phyloP scores from a whole-genome alignment of 2,113 vertebrate genomes.

The Urocynchramus pylzowi region DNA sequence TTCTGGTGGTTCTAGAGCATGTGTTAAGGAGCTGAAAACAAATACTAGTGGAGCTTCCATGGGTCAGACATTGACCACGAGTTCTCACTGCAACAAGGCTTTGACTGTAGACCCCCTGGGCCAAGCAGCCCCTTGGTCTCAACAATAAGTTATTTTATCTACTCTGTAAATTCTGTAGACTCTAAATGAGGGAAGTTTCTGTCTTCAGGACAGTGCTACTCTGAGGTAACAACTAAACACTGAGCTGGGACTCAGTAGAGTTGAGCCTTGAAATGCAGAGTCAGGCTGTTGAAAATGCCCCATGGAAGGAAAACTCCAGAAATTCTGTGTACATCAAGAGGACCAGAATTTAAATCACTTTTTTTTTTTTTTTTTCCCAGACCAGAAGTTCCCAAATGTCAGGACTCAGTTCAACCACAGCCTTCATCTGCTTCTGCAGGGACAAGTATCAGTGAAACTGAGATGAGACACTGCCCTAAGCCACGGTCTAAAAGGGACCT shows the following conservation, averaged over 20 bases:
- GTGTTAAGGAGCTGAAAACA: background rate
- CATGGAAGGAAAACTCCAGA: background rate
- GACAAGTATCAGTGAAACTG: background rate
- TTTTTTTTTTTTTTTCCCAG: background rate
- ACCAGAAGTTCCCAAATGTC: background rate
- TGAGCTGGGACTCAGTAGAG: background rate
- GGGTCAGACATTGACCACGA: background rate
- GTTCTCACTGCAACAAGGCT: background rate
- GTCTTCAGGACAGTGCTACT: background rate
- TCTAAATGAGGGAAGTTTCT: background rate
- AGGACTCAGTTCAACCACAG: background rate
- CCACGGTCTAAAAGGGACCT: background rate
- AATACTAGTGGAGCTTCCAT: background rate
- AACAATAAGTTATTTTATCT: background rate
- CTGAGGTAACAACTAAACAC: background rate
- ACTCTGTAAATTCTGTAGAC: background rate
- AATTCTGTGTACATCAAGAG: background rate
- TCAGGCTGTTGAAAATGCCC: background rate
- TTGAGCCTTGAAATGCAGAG: background rate
- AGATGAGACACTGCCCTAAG: background rate
- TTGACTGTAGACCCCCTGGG: background rate
- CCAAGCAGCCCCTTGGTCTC: background rate
- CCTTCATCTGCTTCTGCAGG: background rate
- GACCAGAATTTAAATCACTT: background rate
- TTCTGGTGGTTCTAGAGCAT: constrained; percentile 1